A percentile compares a stretch with the other conserved stretches of the same genome.
These are phyloP conservation scores for Venturia canescens DNA, from an alignment of 1,140 invertebrate species.

Conservation along the genomic window DNA sequence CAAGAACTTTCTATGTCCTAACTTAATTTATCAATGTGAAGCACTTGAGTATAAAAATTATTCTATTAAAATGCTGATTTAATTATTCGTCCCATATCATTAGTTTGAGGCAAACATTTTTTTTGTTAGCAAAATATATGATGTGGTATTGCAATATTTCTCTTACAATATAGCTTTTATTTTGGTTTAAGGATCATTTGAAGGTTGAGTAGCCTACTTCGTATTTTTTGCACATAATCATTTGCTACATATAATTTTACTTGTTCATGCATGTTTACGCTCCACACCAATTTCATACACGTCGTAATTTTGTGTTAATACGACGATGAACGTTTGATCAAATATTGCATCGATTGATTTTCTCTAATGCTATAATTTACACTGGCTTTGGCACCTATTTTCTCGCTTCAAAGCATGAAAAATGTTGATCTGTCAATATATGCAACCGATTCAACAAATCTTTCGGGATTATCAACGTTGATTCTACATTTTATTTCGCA, in stretches of 20 bases:
- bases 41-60: too few species aligned
- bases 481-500: not conserved
- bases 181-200: conserved; percentile 61
- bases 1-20: conserved; percentile 20
- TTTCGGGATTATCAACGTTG: not conserved
- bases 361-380: not conserved
- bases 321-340: not conserved
- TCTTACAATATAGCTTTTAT: conserved; percentile 57
- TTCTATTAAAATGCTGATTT: not conserved
- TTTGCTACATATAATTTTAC: conserved; percentile 14
- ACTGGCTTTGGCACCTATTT: conserved; percentile 30
- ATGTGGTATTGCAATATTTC: too few species aligned
- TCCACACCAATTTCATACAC: not conserved
- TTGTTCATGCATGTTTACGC: not conserved
- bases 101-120: not conserved
- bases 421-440: not conserved
- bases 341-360: not conserved
- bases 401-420: conserved; percentile 35
- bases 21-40: conserved; percentile 9
- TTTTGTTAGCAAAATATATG: too few species aligned
- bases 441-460: not conserved
- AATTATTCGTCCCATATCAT: conserved; percentile 47
- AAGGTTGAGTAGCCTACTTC: conserved; percentile 64
- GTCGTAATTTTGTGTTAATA: not conserved
- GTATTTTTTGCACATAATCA: conserved; percentile 57